Base-by-base conservation (phyloP, 2,888 invertebrate genomes). In the Melanargia galathea region DNA sequence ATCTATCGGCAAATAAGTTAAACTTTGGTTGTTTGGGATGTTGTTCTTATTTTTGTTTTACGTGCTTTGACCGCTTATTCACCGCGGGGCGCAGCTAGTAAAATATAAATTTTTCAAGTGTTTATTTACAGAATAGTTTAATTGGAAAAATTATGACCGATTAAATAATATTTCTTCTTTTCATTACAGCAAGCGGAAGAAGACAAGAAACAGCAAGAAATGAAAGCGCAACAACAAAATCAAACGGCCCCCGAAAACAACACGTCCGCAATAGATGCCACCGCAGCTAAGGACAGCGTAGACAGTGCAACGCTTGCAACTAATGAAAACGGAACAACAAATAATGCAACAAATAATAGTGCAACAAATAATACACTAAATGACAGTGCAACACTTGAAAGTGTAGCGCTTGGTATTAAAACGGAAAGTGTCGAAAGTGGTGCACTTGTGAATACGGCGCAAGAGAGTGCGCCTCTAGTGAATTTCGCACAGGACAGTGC, bases 161-260 rank as follows among this genome's bases (percentile, higher is more conserved):
- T n/a, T n/a, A n/a, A n/a, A n/a, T 43, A 43, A 7, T 43, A 43
- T 8, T 1, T 43, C 8, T 18, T 8, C 2, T 18, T 45, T 49
- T 30, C n/a, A 48, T 64, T 62, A 1, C 74, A 86, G 40, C 75
- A 87, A 84, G 87, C 86, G 2, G 90, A 90, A 65, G 90, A 91
- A 73, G 90, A 90, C 54, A 90, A 89, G 70, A 89, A 86, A 70
- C 79, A 82, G 48, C 80, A 84, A 70, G 82, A 84, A 54, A 73
- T 66, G 65, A 79, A 81, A 60, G 63, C 66, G 55, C 68, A 69
- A 64, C 68, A 69, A 63, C 66, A 65, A 65, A 62, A 60, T 13
- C 64, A 59, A 58, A 49, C 58, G 20, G 54, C 62, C 67, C 11
- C 56, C 62, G n/a, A 63, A 68, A 38, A 55, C 55, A 6, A 24